Evolutionary conservation across 2,888 invertebrate genomes (phyloP).

Genomic region (Sesamia inferens): DNA sequence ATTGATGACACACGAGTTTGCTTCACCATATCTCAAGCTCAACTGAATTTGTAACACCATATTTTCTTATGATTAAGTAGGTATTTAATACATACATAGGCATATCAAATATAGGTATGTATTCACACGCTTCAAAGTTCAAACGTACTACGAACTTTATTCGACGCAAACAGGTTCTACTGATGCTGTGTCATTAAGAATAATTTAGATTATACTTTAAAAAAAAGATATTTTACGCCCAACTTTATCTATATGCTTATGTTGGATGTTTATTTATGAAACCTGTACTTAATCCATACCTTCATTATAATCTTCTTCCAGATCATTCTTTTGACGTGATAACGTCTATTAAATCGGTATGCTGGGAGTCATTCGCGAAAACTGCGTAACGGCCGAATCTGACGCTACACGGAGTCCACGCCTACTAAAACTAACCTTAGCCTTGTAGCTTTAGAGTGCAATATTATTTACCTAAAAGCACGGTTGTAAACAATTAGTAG

Average conservation of each 20-base stretch:
- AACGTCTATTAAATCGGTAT: too few relatives aligned
- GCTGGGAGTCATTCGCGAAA: too few relatives aligned
- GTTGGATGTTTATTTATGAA: neutral
- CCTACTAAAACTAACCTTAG: too few relatives aligned
- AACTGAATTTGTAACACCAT: constrained; percentile 54
- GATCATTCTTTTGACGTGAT: too few relatives aligned
- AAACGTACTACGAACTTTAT: constrained; percentile 22
- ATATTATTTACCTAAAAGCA: too few relatives aligned
- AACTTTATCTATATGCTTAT: neutral
- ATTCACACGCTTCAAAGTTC: constrained; percentile 23
- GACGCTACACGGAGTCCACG: too few relatives aligned
- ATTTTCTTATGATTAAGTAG: constrained; percentile 33
- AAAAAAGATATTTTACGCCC: constrained; percentile 1
- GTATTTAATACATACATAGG: constrained; percentile 8
- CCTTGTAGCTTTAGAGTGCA: too few relatives aligned
- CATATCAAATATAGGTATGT: constrained; percentile 20
- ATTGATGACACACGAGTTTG: constrained; percentile 58
- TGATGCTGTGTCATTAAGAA: constrained; percentile 3
- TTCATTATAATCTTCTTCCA: too few relatives aligned
- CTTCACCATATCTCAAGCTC: constrained; percentile 52
- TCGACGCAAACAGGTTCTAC: constrained; percentile 16
- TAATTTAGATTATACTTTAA: constrained; percentile 10
- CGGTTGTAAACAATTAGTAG: too few relatives aligned
- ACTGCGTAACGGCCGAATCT: too few relatives aligned
- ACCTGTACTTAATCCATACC: neutral